Percentiles rank a stretch among this genome's conserved stretches.
These are phyloP conservation scores for Ictidomys tridecemlineatus DNA, from an alignment of 2,113 vertebrate species.

Conservation along the genomic window DNA sequence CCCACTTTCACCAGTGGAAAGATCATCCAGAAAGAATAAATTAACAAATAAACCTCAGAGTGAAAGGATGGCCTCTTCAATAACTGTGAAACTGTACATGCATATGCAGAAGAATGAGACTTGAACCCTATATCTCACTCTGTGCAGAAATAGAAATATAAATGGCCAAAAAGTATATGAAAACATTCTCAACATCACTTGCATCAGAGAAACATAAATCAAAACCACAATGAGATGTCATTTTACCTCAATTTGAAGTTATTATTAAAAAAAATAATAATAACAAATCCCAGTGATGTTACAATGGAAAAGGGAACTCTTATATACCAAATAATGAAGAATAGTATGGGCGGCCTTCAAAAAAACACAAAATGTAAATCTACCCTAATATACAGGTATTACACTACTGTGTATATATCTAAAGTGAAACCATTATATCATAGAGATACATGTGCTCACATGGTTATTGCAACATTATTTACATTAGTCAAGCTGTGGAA, in stretches of 20 bases:
- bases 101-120: not conserved
- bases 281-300: not conserved
- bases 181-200: not conserved
- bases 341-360: too few species aligned
- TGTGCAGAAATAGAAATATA: not conserved
- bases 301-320: not conserved
- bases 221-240: not conserved
- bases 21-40: not conserved
- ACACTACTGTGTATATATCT: not conserved
- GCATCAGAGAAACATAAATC: not conserved
- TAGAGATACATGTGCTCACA: too few species aligned
- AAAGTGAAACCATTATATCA: not conserved
- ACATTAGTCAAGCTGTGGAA: not conserved
- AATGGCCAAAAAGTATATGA: not conserved
- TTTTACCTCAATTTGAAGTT: not conserved
- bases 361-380: not conserved
- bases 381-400: not conserved
- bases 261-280: not conserved
- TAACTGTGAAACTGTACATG: not conserved
- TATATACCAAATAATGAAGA: not conserved
- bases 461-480: not conserved
- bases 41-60: not conserved
- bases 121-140: not conserved
- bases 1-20: not conserved
- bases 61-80: not conserved